Conservation (phyloP, 2,113 vertebrate species). For the Mastomys coucha region DNA sequence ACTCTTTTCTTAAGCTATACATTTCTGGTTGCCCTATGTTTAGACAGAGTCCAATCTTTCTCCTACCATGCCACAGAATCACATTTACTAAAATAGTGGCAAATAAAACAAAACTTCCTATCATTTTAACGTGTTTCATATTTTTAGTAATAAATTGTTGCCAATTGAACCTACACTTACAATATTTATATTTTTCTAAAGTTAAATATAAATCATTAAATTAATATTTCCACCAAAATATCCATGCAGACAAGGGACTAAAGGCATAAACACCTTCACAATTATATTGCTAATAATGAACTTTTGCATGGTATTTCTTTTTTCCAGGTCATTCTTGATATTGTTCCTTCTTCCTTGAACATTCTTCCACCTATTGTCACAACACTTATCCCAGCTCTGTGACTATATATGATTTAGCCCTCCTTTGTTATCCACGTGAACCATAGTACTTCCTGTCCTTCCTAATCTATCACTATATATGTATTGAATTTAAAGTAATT, state of each 20-base stretch:
- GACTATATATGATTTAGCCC: not conserved
- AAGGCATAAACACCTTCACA: not conserved
- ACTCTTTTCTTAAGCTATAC: not conserved
- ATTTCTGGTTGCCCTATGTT: not conserved
- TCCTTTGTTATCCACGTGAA: not conserved
- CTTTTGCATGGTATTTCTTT: not conserved
- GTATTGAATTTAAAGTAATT: constrained; percentile 19
- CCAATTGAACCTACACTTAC: not conserved
- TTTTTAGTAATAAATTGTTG: not conserved
- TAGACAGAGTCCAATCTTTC: not conserved
- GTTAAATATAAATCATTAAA: constrained; percentile 35
- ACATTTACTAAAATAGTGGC: not conserved
- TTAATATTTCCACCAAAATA: not conserved
- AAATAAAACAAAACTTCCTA: not conserved
- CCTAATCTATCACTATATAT: not conserved
- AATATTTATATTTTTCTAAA: constrained; percentile 18
- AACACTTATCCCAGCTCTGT: not conserved
- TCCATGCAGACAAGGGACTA: not conserved
- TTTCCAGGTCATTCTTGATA: not conserved
- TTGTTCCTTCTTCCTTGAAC: not conserved
- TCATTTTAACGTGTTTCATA: not conserved
- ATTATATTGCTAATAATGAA: not conserved
- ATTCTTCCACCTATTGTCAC: not conserved
- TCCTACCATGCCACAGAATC: not conserved
- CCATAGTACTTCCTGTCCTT: not conserved